Conservation (phyloP, 2,888 invertebrate species). For the Xanthostigma xanthostigma region DNA sequence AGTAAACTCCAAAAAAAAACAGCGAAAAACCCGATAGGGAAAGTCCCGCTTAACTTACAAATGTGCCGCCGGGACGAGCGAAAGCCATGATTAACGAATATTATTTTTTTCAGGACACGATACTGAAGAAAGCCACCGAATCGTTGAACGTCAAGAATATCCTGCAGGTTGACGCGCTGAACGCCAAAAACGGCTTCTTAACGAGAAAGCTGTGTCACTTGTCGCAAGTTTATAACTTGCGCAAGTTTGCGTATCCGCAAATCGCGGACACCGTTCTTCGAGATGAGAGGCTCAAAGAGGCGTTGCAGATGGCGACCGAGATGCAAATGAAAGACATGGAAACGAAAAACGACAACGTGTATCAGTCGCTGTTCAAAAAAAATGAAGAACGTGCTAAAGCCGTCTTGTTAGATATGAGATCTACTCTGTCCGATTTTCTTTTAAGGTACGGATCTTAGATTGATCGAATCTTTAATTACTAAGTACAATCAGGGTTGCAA, state of each 20-base stretch:
- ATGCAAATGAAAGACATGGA: conserved; percentile 26
- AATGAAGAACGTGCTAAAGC: conserved; percentile 51
- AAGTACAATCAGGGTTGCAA: no score
- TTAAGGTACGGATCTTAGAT: conserved; percentile 29
- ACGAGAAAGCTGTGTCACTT: conserved; percentile 46
- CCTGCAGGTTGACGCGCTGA: conserved; percentile 37
- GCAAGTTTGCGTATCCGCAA: conserved; percentile 53
- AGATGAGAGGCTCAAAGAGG: conserved; percentile 53
- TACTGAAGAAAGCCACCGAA: conserved; percentile 38
- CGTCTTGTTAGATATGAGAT: conserved; percentile 64
- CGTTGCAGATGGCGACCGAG: conserved; percentile 54
- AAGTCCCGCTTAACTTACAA: no score
- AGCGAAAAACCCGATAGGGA: no score
- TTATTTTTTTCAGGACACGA: conserved; percentile 36
- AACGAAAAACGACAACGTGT: conserved; percentile 30
- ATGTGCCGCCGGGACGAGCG: no score
- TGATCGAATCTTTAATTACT: not conserved
- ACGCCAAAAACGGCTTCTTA: conserved; percentile 39
- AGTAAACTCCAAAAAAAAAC: no score
- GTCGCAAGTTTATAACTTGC: conserved; percentile 47
- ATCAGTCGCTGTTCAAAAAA: conserved; percentile 36
- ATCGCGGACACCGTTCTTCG: conserved; percentile 43
- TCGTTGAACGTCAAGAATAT: conserved; percentile 40
- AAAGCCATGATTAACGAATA: not conserved
- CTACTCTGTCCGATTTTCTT: conserved; percentile 60